Base-by-base conservation (phyloP, 1,140 invertebrate genomes). In the Mactra quadrangularis region DNA sequence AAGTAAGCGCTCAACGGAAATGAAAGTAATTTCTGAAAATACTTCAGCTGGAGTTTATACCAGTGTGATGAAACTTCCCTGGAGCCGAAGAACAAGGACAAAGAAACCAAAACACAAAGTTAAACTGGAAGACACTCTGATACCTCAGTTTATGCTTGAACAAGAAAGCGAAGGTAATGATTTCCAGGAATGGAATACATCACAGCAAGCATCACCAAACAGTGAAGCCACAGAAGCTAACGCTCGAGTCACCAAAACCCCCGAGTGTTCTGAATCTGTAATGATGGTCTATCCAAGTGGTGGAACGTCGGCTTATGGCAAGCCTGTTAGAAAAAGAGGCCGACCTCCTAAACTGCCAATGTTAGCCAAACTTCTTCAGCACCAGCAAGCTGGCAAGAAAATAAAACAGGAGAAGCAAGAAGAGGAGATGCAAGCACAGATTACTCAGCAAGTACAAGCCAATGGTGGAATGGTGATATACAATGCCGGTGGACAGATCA, bases 11-110 rank as follows among this genome's bases (percentile, higher is more conserved):
- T 82, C 75, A 13, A 86, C 85, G 19, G 87, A 89, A 52, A 90
- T 91, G 89, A 91, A 90, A 79, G 75, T 91, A 4, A 84, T 91
- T 22, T 87, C 88, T 17, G 90, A 91, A 64, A 90, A 90, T 60
- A 89, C 86, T 0, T 81, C 86, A 15, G 88, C 87, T 29, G 90
- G 89, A 2, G 90, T 91, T 2, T 91, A 91, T 79, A 91, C 90
- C 4, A 91, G 90, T 76, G 90, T 90, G 25, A 82, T 91, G 27
- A 91, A 91, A 76, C 83, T 91, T 19, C 89, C 90, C 13, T 90
- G 89, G 88, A 89, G 88, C 70, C 79, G 87, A 38, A 72, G 90
- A 50, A 87, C 89, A 22, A 74, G 90, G 33, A 87, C 86, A 4
- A 89, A 87, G 38, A 55, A 72, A 6, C 57, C 81, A 17, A 68